Evolutionary conservation across 2,113 vertebrate genomes (phyloP).

Genomic region (Onychostruthus taczanowskii): DNA sequence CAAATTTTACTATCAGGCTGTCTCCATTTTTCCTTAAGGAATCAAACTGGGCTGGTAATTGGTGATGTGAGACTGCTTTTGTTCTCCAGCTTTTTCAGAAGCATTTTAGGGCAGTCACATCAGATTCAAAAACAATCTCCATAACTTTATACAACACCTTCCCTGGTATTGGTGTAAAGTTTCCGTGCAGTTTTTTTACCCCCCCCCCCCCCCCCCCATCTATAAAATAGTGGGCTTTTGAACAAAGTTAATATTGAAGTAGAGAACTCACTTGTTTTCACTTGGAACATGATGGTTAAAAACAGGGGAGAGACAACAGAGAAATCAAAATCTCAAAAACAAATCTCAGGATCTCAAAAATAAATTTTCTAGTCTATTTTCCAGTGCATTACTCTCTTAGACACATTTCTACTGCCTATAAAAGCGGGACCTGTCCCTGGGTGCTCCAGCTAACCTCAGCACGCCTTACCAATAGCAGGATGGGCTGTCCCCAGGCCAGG

Average conservation of each 20-base stretch:
- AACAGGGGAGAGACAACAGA: background rate
- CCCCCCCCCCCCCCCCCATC: too few species aligned
- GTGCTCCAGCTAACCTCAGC: background rate
- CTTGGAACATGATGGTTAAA: rapidly evolving
- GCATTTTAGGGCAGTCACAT: rapidly evolving
- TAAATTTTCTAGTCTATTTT: background rate
- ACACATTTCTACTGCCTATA: background rate
- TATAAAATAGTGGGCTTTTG: background rate
- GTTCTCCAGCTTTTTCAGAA: background rate
- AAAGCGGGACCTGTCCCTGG: background rate
- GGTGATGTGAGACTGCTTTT: background rate
- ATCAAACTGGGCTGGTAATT: background rate
- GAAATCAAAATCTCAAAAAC: background rate
- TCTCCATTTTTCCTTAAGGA: background rate
- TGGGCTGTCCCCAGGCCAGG: background rate
- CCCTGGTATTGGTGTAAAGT: background rate
- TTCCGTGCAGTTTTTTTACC: background rate
- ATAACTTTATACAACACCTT: background rate
- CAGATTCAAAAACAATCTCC: background rate
- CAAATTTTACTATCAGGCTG: conserved; percentile 39
- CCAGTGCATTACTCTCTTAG: background rate
- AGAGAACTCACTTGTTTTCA: background rate
- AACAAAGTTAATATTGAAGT: background rate
- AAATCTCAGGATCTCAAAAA: background rate
- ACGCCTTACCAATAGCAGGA: rapidly evolving